Base-by-base conservation (phyloP, 2,888 invertebrate species). In the Acleris literana region DNA sequence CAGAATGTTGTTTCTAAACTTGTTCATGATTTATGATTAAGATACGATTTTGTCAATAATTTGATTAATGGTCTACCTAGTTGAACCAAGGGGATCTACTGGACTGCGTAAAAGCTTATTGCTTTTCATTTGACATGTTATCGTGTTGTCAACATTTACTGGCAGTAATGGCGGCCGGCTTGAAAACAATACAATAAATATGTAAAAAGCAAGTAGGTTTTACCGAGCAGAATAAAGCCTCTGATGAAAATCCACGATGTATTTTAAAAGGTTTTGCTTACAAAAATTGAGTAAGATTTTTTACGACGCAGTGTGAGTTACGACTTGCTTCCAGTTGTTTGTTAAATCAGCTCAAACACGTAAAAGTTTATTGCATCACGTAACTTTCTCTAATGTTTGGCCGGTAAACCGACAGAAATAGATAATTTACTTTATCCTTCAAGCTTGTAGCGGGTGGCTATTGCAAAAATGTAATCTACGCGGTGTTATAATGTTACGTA, bases 361-460 rank as follows among this genome's bases (percentile, higher is more conserved):
- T 80, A 75, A 78, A 79, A 70, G 68, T 73, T 78, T 80, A 80
- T 84, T 81, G 76, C 78, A 78, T 82, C 73, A 84, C 74, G 68
- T 70, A 72, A 76, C 74, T 76, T 79, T 78, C 76, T 77, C 77
- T 74, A 70, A 73, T 76, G 75, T 74, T 73, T 71, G 52, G 68
- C 70, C 65, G 70, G 68, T 72, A 68, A 66, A 61, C 46, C 46
- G 33, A 57, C 46, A 57, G 53, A 62, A 62, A 62, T 62, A 66
- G 52, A 52, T 57, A 20, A 56, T 61, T 48, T 51, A 22, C 18
- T 53, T 1, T 48, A 59, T 66, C 57, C 60, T 61, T 39, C 55
- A 51, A 56, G 9, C 29, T 20, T 7, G 29, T 20, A 54, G 17
- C 49, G 43, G 33, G 51, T 29, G 49, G 54, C 39, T 53, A 44